phyloP scores from a whole-genome alignment of 1,140 invertebrate species.

The Rhyzopertha dominica region DNA sequence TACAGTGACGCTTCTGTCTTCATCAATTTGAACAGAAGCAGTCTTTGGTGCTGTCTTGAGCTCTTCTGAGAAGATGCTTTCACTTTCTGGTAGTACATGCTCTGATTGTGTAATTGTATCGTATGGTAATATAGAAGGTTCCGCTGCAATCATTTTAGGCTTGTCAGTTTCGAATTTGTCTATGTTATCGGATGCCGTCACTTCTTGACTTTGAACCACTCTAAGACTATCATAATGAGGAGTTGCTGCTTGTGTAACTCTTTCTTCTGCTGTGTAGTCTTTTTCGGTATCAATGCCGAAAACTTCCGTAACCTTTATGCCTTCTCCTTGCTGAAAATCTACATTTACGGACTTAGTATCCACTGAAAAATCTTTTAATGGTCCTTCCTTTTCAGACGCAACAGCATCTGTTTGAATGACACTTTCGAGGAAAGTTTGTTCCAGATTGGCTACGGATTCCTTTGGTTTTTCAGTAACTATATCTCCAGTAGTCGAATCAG shows the following conservation, averaged over 20 bases:
- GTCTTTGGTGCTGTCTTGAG: conserved; percentile 16
- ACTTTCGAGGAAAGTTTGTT: conserved; percentile 39
- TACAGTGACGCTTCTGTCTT: conserved; percentile 35
- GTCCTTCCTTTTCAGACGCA: conserved; percentile 39
- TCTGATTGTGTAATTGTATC: conserved; percentile 32
- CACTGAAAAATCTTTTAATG: conserved; percentile 28
- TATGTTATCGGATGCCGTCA: conserved; percentile 25
- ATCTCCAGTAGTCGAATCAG: conserved; percentile 36
- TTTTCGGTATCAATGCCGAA: conserved; percentile 43
- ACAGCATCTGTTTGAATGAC: conserved; percentile 36
- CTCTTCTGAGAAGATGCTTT: conserved; percentile 16
- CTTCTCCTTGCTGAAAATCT: conserved; percentile 43
- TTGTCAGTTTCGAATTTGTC: conserved; percentile 21
- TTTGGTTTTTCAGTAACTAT: conserved; percentile 25
- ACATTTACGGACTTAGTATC: conserved; percentile 37
- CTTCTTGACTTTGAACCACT: conserved; percentile 27
- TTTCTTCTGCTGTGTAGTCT: conserved; percentile 19
- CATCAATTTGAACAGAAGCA: conserved; percentile 33
- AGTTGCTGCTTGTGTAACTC: conserved; percentile 22
- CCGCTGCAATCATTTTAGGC: conserved; percentile 22
- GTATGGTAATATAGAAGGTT: conserved; percentile 28
- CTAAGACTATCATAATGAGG: conserved; percentile 25
- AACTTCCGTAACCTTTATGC: conserved; percentile 46
- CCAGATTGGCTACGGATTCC: conserved; percentile 35
- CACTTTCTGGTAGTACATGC: conserved; percentile 39